phyloP scores from a whole-genome alignment of 2,888 invertebrate genomes.

The Athrips mouffetella region DNA sequence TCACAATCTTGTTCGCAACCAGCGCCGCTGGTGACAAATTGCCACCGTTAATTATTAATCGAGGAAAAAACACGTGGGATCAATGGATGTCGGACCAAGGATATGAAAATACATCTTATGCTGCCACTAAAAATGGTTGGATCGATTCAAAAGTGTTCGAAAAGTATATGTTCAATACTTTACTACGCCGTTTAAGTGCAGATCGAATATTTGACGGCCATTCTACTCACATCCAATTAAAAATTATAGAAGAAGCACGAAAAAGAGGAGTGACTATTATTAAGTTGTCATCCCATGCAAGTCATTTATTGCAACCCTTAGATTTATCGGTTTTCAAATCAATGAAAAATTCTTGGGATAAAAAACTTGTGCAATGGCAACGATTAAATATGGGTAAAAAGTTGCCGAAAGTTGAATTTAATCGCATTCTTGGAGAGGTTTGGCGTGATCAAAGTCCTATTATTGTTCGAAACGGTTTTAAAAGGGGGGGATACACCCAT shows the following conservation, averaged over 20 bases:
- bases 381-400: conserved; percentile 13
- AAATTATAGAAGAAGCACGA: conserved; percentile 11
- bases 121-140: conserved; percentile 35
- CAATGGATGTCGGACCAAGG: conserved; percentile 34
- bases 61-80: conserved; percentile 42
- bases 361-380: conserved; percentile 20
- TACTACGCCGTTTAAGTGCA: conserved; percentile 16
- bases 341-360: conserved; percentile 24
- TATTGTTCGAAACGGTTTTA: conserved; percentile 14
- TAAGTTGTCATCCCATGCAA: conserved; percentile 30
- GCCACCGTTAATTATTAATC: conserved; percentile 39
- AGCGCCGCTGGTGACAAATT: conserved; percentile 34
- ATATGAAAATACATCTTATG: conserved; percentile 32
- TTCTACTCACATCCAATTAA: conserved; percentile 15
- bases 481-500: conserved; percentile 12
- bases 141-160: conserved; percentile 28
- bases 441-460: conserved; percentile 9
- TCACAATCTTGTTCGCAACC: conserved; percentile 31
- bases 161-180: conserved; percentile 30
- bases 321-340: conserved; percentile 32
- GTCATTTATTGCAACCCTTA: conserved; percentile 32
- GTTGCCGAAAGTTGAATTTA: conserved; percentile 14
- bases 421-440: conserved; percentile 2
- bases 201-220: conserved; percentile 23
- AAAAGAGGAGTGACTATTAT: conserved; percentile 25